These are phyloP conservation scores for Geopemphigus sp. DNA, from an alignment of 1,140 invertebrate genomes.

Conservation along the genomic window DNA sequence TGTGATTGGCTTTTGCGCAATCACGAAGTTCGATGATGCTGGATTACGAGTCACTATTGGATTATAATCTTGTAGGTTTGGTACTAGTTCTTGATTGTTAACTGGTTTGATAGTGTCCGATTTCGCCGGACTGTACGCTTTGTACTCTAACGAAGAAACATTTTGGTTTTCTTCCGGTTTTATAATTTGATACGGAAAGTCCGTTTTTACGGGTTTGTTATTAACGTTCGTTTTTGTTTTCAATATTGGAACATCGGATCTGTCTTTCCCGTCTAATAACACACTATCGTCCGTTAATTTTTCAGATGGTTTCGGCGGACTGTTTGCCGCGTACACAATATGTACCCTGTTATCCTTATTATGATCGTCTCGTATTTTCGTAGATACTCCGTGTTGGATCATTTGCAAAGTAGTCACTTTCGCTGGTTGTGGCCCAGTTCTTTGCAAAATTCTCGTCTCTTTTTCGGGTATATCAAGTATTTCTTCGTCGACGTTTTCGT, in stretches of 20 bases:
- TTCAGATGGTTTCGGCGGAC: slow-evolving; percentile 57
- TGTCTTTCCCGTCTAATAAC: slow-evolving; percentile 56
- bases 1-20: slow-evolving; percentile 35
- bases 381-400: slow-evolving; percentile 57
- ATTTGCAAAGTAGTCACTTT: slow-evolving; percentile 66
- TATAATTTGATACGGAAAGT: slow-evolving; percentile 54
- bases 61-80: slow-evolving; percentile 60
- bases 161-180: slow-evolving; percentile 51
- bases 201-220: slow-evolving; percentile 54
- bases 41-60: slow-evolving; percentile 55
- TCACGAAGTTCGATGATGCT: slow-evolving; percentile 53
- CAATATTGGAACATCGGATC: slow-evolving; percentile 57
- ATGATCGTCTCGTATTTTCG: slow-evolving; percentile 51
- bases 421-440: slow-evolving; percentile 52
- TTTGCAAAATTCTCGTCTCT: slow-evolving; percentile 54
- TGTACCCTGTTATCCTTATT: slow-evolving; percentile 56
- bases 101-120: slow-evolving; percentile 40
- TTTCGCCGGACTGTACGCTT: slow-evolving; percentile 53
- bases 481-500: slow-evolving; percentile 54
- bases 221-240: slow-evolving; percentile 56
- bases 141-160: slow-evolving; percentile 52
- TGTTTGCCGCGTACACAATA: slow-evolving; percentile 62
- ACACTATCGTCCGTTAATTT: slow-evolving; percentile 55
- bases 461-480: slow-evolving; percentile 49
- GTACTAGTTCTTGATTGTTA: slow-evolving; percentile 56